Evolutionary conservation across 2,797 vertebrate species (phyloP).

Genomic region (Malurus leucopterus): DNA sequence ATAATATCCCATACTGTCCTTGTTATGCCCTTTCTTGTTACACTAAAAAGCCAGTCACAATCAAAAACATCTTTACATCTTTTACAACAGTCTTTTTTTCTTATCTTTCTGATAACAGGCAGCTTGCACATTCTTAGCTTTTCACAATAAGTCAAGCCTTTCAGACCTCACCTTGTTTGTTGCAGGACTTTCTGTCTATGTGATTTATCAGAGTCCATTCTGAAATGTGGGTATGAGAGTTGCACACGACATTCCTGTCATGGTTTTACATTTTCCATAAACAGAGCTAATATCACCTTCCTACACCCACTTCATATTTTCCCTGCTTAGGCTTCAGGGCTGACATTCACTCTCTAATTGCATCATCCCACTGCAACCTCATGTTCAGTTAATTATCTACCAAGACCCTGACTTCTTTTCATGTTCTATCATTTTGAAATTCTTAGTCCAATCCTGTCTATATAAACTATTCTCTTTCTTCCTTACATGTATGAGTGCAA

Average conservation of each 20-base stretch:
- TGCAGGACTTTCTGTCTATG: not conserved
- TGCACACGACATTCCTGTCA: not conserved
- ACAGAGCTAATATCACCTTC: slow-evolving; percentile 3
- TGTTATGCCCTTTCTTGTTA: not conserved
- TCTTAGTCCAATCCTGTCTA: slow-evolving; percentile 1
- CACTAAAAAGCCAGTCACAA: not conserved
- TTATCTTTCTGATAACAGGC: not conserved
- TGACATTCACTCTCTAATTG: slow-evolving; percentile 26
- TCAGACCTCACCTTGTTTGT: not conserved
- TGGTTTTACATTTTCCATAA: not conserved
- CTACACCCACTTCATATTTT: slow-evolving; percentile 5
- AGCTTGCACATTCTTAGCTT: not conserved
- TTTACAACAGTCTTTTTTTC: not conserved
- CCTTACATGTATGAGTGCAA: not conserved
- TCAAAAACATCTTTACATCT: not conserved
- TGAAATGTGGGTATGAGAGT: not conserved
- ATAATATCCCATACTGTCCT: not conserved
- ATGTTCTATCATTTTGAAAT: slow-evolving; percentile 22
- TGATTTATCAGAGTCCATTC: not conserved
- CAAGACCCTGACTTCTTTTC: slow-evolving; percentile 22
- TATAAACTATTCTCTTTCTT: slow-evolving; percentile 23
- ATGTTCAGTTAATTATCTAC: slow-evolving; percentile 38
- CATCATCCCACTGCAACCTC: slow-evolving; percentile 1
- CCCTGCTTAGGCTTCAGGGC: not conserved
- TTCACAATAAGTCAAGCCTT: not conserved